phyloP scores from a whole-genome alignment of 1,140 invertebrate species.

The Eriocheir sinensis region DNA sequence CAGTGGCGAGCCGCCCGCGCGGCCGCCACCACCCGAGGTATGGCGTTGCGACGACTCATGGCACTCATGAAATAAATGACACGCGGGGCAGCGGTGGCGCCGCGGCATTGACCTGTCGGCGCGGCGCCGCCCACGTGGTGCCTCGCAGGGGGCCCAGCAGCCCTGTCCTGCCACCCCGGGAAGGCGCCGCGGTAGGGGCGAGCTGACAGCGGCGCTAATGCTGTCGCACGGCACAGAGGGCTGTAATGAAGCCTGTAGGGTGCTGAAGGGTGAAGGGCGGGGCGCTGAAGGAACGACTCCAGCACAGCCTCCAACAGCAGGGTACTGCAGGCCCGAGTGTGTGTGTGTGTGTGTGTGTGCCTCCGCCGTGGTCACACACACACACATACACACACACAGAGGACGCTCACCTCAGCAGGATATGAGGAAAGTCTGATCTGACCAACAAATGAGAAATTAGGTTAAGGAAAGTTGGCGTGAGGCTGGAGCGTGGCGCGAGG shows the following conservation, averaged over 20 bases:
- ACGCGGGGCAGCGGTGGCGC: neutral
- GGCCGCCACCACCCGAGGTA: neutral
- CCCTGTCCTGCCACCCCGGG: neutral
- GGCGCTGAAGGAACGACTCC: neutral
- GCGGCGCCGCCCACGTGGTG: neutral
- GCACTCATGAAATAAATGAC: neutral
- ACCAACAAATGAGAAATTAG: constrained; percentile 53
- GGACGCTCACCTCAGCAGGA: constrained; percentile 10
- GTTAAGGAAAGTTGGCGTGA: constrained; percentile 54
- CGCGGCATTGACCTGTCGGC: neutral
- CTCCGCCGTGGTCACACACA: neutral
- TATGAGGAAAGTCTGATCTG: neutral
- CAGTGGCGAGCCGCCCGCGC: neutral
- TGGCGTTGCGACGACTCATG: neutral
- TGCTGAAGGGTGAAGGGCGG: neutral
- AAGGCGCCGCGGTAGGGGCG: neutral
- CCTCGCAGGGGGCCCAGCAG: neutral
- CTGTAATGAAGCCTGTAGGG: no score
- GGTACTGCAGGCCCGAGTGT: neutral
- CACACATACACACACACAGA: neutral
- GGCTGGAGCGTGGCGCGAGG: neutral
- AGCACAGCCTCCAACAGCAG: neutral
- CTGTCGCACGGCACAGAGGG: no score
- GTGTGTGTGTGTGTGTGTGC: neutral
- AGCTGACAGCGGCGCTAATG: no score